These are phyloP conservation scores for Dysidea cf. avara DNA, from an alignment of 37 sponge, comb jelly and placozoan species.

Conservation along the genomic window DNA sequence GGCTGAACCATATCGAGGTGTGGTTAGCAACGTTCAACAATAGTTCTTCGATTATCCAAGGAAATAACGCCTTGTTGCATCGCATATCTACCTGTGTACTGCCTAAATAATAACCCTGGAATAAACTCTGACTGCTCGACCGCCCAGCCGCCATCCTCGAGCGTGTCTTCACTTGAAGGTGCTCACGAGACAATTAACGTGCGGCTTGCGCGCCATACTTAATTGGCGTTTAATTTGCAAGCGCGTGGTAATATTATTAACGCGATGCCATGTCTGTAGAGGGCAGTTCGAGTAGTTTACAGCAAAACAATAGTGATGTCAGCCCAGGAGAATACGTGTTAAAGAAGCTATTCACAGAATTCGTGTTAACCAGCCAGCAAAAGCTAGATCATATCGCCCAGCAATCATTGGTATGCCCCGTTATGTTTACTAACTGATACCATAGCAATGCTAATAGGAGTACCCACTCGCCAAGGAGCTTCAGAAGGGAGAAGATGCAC, in stretches of 20 bases:
- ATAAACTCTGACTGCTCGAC: constrained; percentile 47
- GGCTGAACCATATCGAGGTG: constrained; percentile 62
- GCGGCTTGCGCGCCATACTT: too few species aligned
- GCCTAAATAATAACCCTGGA: constrained; percentile 67
- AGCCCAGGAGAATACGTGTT: constrained; percentile 87
- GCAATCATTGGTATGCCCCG: constrained; percentile 61
- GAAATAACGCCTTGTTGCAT: constrained; percentile 49
- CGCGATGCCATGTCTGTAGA: too few species aligned
- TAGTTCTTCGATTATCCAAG: constrained; percentile 78
- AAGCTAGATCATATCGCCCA: constrained; percentile 69
- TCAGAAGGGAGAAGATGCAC: constrained; percentile 81
- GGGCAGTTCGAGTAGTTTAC: too few species aligned
- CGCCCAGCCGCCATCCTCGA: too few species aligned
- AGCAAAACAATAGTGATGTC: neutral
- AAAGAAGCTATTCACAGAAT: constrained; percentile 92
- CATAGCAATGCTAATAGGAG: constrained; percentile 25
- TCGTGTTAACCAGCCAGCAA: constrained; percentile 62
- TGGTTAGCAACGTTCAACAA: constrained; percentile 33
- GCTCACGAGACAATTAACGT: too few species aligned
- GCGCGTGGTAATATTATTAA: too few species aligned
- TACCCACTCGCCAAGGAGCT: constrained; percentile 61
- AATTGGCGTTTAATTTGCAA: too few species aligned
- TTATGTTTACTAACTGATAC: neutral
- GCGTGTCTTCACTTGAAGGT: too few species aligned
- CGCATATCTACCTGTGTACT: constrained; percentile 32